A percentile compares a stretch with the other conserved stretches of the same genome.
These are phyloP conservation scores for Callyntrura sp. DNA, from an alignment of 2,888 invertebrate genomes.

Conservation along the genomic window DNA sequence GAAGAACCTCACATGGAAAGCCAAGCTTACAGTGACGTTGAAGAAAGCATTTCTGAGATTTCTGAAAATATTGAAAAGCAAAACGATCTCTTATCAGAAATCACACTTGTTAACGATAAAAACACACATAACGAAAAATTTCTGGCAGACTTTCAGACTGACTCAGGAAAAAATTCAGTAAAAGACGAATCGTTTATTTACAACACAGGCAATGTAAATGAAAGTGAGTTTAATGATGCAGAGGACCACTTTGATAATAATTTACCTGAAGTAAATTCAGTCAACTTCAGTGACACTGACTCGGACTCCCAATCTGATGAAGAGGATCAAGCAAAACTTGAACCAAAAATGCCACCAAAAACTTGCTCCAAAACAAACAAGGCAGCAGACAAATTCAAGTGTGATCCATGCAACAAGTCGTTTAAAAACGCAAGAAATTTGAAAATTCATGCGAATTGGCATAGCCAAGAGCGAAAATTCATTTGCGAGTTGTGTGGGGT, in stretches of 20 bases:
- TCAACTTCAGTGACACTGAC: too few species aligned
- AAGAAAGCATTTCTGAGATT: not conserved
- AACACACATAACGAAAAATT: not conserved
- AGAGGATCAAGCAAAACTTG: not conserved
- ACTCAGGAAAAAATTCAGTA: not conserved
- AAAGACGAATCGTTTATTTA: too few species aligned
- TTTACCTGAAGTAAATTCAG: too few species aligned
- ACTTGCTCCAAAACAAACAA: not conserved
- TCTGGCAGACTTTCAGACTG: not conserved
- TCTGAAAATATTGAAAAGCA: not conserved
- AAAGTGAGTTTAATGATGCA: too few species aligned
- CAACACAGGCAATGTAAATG: too few species aligned
- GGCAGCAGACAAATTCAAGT: conserved; percentile 18
- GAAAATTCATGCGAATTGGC: conserved; percentile 23
- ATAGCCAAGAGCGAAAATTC: conserved; percentile 81
- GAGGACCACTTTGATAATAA: too few species aligned
- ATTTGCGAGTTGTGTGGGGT: conserved; percentile 88
- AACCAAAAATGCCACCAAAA: not conserved
- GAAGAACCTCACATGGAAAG: not conserved
- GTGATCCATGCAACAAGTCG: not conserved
- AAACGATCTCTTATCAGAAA: not conserved
- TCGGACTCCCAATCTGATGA: not conserved
- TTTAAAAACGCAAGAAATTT: conserved; percentile 57
- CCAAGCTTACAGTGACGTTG: not conserved
- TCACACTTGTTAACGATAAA: not conserved